phyloP scores from a whole-genome alignment of 2,113 vertebrate species.

The Azemiops feae region DNA sequence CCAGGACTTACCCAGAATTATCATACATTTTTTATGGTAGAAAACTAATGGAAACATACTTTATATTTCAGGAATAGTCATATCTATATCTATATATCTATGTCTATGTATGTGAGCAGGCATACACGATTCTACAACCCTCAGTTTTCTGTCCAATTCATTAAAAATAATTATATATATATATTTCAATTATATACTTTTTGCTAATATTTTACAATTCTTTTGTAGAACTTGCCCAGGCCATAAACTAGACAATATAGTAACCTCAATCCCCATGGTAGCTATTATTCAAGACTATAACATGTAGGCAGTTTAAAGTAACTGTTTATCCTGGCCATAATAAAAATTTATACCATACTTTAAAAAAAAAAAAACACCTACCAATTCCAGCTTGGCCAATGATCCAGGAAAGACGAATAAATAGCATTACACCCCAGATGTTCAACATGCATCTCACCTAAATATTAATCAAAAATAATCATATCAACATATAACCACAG shows the following conservation, averaged over 20 bases:
- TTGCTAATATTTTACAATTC: neutral
- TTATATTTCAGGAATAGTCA: neutral
- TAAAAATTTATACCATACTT: constrained; percentile 21
- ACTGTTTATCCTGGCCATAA: constrained; percentile 50
- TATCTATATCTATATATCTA: neutral
- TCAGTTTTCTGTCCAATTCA: neutral
- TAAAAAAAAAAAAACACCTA: constrained; percentile 56
- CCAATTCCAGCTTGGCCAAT: constrained; percentile 97
- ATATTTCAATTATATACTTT: neutral
- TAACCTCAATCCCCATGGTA: neutral
- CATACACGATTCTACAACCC: neutral
- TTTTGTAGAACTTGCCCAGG: neutral
- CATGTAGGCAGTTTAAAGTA: constrained; percentile 46
- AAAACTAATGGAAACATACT: neutral
- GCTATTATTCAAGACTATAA: neutral
- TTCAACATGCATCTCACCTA: constrained; percentile 99
- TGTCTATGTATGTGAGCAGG: neutral
- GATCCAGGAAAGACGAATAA: constrained; percentile 98
- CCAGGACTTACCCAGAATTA: no score
- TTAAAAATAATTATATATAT: neutral
- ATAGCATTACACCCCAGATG: constrained; percentile 99
- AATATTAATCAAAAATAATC: constrained; percentile 42
- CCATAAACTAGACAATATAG: neutral
- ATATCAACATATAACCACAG: constrained; percentile 14
- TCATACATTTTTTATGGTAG: no score